phyloP scores from a whole-genome alignment of 2,113 vertebrate species.

The Picathartes gymnocephalus region DNA sequence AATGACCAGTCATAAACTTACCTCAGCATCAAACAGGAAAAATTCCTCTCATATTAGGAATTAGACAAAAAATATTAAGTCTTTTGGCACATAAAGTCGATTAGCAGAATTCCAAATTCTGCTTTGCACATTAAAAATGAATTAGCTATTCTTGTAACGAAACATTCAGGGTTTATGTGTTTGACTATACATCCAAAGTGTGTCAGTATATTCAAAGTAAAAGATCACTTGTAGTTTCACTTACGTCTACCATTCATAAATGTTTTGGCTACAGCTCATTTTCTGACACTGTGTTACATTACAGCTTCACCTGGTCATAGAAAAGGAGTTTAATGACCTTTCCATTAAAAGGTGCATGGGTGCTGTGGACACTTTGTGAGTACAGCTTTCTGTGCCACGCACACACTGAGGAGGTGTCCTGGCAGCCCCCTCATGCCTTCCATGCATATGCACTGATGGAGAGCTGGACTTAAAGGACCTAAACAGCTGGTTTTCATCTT shows the following conservation, averaged over 20 bases:
- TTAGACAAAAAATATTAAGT: not conserved
- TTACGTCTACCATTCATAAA: not conserved
- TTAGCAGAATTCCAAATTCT: not conserved
- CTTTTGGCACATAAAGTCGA: not conserved
- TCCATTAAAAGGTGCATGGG: not conserved
- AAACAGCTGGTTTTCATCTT: not conserved
- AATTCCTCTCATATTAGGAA: not conserved
- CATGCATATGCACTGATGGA: not conserved
- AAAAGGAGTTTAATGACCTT: not conserved
- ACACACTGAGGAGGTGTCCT: not conserved
- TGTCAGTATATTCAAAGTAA: not conserved
- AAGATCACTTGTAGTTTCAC: not conserved
- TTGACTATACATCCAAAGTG: not conserved
- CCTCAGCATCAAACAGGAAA: not conserved
- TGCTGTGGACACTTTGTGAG: not conserved
- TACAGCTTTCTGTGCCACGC: not conserved
- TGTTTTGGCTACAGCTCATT: not conserved
- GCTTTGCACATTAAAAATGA: not conserved
- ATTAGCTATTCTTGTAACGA: not conserved
- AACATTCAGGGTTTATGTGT: not conserved
- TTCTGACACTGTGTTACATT: not conserved
- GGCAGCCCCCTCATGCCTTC: not conserved
- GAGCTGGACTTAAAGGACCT: not conserved
- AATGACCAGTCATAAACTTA: not conserved
- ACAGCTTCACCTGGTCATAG: not conserved